Base-by-base conservation (phyloP, 2,888 invertebrate genomes). In the Lasius platythorax region DNA sequence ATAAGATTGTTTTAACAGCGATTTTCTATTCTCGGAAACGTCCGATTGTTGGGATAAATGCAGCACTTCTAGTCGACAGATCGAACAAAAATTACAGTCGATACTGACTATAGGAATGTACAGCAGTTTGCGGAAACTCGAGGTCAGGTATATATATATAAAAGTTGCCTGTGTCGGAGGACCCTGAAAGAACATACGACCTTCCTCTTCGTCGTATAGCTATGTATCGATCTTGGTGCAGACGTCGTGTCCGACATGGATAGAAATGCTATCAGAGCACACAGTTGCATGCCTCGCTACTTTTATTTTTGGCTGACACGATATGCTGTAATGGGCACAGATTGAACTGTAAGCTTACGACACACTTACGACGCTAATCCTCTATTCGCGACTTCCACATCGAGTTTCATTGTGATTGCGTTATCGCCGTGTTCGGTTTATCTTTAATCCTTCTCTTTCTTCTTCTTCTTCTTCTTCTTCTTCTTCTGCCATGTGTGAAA, bases 141-240 rank as follows among this genome's bases (percentile, higher is more conserved):
- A 81, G 79, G 79, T 81, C 79, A 61, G 61, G n/a, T 72, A 37
- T 72, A 70, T 63, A 46, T 72, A 37, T 63, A 61, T 30, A 72
- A 79, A 79, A 50, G 56, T 15, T 30, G 43, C 33, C n/a, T 9
- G 75, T 30, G 58, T 46, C 12, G 30, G 33, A 61, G 72, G 46
- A 72, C 70, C 72, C 72, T 72, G 70, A 72, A 81, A 81, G 79
- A 81, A 72, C 72, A 18, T 61, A 63, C 61, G 79, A 72, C 72
- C 79, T 81, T 81, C 61, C 46, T 81, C 61, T 33, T 70, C 23
- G 61, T 63, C 50, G 50, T 61, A 61, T 63, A 53, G 46, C 72
- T 81, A 33, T 58, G 79, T 81, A 81, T 81, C 79, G 79, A 81
- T 81, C 72, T 63, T 46, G 61, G 61, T 81, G 72, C 79, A 81